Evolutionary conservation across 2,888 invertebrate genomes (phyloP), one percentile per base, ranked within the genome.

Genomic region (Diarsia rubi): DNA sequence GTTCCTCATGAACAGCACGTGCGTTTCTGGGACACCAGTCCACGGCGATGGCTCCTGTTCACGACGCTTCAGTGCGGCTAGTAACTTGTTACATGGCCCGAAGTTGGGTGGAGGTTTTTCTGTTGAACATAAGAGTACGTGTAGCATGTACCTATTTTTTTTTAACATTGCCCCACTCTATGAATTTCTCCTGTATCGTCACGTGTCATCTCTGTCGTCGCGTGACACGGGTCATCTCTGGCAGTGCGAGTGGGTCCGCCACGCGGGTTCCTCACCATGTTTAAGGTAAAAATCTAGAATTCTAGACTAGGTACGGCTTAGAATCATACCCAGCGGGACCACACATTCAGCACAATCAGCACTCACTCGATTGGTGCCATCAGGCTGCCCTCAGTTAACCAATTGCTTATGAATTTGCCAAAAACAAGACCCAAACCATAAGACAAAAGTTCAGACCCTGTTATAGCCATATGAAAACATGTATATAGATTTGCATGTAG

Each of bases 1-100:
- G 37, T 90, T 86, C 5, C 84, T 70, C 2, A 92, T 91, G 72
- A 94, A 94, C 16, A 91, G 88, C 70, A 86, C 85, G 76, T 94
- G 92, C 12, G 84, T 74, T 5, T 83, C 83, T 3, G 66, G 42
- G 19, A 81, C 69, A 3, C 88, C 92, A 27, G 77, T 90, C 90
- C 90, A 93, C 0, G 90, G 88, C 0, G 91, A 74, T 0, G 90
- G 85, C 49, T 85, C 83, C 19, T 89, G 83, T 45, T 86, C 84
- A 2, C 92, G 91, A 24, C 69, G 75, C 52, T 78, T 88, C n/a
- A 92, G 79, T 0, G 86, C 85, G 76, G 89, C 75, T 0, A 78
- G n/a, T 52, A 91, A 76, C n/a, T 86, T 87, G 69, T 82, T 86
- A 14, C 84, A 68, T 0, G 87, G 82, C 3, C 69, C 60, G 24